phyloP scores from a whole-genome alignment of 1,140 invertebrate species.

The Lordiphosa mommai region DNA sequence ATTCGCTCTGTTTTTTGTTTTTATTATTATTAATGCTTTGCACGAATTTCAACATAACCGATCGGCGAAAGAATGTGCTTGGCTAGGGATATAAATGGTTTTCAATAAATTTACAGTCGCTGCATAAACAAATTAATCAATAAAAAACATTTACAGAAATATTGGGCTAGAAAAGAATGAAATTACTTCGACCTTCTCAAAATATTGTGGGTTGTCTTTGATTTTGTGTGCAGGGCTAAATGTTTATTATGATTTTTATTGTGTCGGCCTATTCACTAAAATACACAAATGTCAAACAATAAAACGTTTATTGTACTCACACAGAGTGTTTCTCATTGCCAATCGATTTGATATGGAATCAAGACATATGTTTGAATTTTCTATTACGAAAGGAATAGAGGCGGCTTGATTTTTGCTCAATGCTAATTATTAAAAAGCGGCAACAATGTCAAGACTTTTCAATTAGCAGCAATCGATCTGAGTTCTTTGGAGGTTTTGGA shows the following conservation, averaged over 20 bases:
- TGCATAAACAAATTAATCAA: constrained; percentile 53
- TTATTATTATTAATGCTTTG: constrained; percentile 48
- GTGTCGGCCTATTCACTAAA: constrained; percentile 52
- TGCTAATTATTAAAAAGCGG: constrained; percentile 23
- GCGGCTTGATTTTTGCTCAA: no score
- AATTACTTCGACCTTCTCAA: constrained; percentile 67
- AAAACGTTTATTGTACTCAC: constrained; percentile 60
- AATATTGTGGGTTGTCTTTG: constrained; percentile 30
- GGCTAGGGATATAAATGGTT: constrained; percentile 37
- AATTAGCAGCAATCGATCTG: constrained; percentile 45
- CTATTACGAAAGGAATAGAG: constrained; percentile 35
- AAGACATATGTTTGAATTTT: constrained; percentile 19
- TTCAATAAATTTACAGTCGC: constrained; percentile 36
- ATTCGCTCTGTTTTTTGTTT: constrained; percentile 6
- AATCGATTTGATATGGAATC: constrained; percentile 53
- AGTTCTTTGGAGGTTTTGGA: constrained; percentile 7
- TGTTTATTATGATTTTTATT: constrained; percentile 57
- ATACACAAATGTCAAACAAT: constrained; percentile 60
- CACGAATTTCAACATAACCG: constrained; percentile 65
- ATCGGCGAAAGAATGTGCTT: constrained; percentile 56
- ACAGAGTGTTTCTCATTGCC: constrained; percentile 61
- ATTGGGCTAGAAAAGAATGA: constrained; percentile 24
- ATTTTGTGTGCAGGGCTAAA: constrained; percentile 60
- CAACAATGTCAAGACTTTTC: constrained; percentile 54
- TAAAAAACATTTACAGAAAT: constrained; percentile 10